Evolutionary conservation across 2,888 invertebrate species (phyloP).

Genomic region (Cotesia congregata): DNA sequence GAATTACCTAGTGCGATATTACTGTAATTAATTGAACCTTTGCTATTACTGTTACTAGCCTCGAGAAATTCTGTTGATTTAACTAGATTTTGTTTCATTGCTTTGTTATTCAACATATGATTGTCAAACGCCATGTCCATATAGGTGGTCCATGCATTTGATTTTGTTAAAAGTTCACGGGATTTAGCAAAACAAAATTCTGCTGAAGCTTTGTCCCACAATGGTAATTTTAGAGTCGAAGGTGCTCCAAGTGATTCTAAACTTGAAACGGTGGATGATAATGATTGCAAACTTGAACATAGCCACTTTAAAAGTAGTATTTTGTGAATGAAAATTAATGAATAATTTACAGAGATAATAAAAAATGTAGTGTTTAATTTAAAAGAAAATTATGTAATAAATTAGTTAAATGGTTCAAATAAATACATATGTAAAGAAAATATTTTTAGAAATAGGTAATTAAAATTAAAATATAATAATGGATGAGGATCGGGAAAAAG

Average conservation of each 20-base stretch:
- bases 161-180: conserved; percentile 77
- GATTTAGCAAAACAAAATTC: conserved; percentile 83
- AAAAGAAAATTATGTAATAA: too few species aligned
- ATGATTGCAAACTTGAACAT: conserved; percentile 69
- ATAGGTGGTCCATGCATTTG: conserved; percentile 69
- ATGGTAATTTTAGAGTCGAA: conserved; percentile 73
- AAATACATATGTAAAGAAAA: background rate
- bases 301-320: conserved; percentile 62
- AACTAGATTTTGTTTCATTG: conserved; percentile 59
- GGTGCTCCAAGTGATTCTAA: conserved; percentile 70
- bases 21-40: conserved; percentile 40
- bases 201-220: conserved; percentile 82
- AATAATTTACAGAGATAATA: too few species aligned
- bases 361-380: too few species aligned
- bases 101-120: conserved; percentile 59
- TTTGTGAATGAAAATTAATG: too few species aligned
- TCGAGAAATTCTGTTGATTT: conserved; percentile 65
- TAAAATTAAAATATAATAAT: background rate
- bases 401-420: too few species aligned
- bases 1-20: conserved; percentile 52
- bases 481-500: background rate
- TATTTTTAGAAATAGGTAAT: background rate
- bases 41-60: conserved; percentile 54
- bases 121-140: conserved; percentile 65
- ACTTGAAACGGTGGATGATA: conserved; percentile 70